A percentile compares a stretch with the other conserved stretches of the same genome.
Evolutionary conservation across 2,888 invertebrate genomes (phyloP).

Genomic region (Aphidius colemani): DNA sequence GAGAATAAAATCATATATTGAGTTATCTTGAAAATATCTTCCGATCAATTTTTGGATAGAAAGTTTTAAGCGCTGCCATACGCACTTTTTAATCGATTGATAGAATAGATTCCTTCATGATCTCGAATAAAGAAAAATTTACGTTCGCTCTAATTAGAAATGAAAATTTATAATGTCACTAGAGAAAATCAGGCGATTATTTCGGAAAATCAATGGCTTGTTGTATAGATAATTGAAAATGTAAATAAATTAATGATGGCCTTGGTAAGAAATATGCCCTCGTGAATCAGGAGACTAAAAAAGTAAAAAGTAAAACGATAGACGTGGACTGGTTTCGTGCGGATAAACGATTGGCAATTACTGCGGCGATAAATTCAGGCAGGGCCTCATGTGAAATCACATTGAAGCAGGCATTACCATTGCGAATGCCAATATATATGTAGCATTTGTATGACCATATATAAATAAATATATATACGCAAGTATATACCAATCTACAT

Average conservation of each 20-base stretch:
- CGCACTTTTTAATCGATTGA: too few relatives aligned
- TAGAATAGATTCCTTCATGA: background rate
- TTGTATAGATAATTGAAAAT: slow-evolving; percentile 45
- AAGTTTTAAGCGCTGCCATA: too few relatives aligned
- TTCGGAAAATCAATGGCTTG: slow-evolving; percentile 10
- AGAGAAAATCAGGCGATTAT: background rate
- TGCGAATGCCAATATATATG: background rate
- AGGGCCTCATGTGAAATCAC: slow-evolving; percentile 36
- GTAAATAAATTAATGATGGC: slow-evolving; percentile 49
- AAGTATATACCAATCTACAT: background rate
- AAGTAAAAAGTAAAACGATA: slow-evolving; percentile 25
- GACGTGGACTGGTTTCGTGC: slow-evolving; percentile 44
- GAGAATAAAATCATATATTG: too few relatives aligned
- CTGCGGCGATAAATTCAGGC: slow-evolving; percentile 49
- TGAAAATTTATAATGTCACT: too few relatives aligned
- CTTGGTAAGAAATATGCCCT: slow-evolving; percentile 25
- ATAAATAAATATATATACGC: background rate
- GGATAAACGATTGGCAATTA: slow-evolving; percentile 53
- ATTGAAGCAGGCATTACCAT: too few relatives aligned
- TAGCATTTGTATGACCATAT: too few relatives aligned
- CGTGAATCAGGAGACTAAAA: slow-evolving; percentile 2
- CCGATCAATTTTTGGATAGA: too few relatives aligned
- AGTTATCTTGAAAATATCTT: too few relatives aligned
- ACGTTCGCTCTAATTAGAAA: too few relatives aligned
- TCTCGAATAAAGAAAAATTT: background rate